These are phyloP conservation scores for Thomomys bottae DNA, from an alignment of 2,113 vertebrate genomes.

Conservation along the genomic window DNA sequence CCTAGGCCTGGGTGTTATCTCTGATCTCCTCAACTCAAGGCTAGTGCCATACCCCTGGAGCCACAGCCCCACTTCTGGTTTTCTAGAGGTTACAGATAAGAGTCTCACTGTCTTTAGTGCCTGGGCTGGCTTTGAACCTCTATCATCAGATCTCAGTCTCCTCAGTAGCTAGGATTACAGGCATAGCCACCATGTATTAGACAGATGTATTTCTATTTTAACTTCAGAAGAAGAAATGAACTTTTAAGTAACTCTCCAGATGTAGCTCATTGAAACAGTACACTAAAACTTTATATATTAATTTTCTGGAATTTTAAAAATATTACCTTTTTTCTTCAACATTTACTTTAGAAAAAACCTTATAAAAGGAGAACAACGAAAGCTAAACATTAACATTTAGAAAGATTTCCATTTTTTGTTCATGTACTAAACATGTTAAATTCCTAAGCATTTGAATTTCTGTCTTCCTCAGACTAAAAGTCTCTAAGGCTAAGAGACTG, in stretches of 20 bases:
- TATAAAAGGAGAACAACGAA: conserved; percentile 54
- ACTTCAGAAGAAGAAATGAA: conserved; percentile 23
- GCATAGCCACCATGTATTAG: too few relatives aligned
- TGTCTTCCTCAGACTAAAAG: background rate
- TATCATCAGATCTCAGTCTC: too few relatives aligned
- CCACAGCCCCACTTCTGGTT: too few relatives aligned
- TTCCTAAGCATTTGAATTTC: conserved; percentile 51
- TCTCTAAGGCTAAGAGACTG: background rate
- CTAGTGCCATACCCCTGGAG: too few relatives aligned
- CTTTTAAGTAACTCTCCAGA: conserved; percentile 42
- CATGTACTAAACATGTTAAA: conserved; percentile 35
- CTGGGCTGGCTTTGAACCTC: too few relatives aligned
- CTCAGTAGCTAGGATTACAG: too few relatives aligned
- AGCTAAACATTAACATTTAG: conserved; percentile 26
- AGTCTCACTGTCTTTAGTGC: too few relatives aligned
- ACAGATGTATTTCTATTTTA: conserved; percentile 40
- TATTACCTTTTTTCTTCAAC: conserved; percentile 24
- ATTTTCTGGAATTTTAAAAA: conserved; percentile 46
- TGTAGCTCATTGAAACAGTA: conserved; percentile 10
- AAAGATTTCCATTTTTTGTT: conserved; percentile 22
- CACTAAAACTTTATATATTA: conserved; percentile 38
- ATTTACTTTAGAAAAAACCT: conserved; percentile 54
- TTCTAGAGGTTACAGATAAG: too few relatives aligned
- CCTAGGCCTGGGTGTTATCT: too few relatives aligned
- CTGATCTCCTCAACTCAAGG: too few relatives aligned